phyloP scores from a whole-genome alignment of 2,113 vertebrate genomes.

The Nasalis larvatus region DNA sequence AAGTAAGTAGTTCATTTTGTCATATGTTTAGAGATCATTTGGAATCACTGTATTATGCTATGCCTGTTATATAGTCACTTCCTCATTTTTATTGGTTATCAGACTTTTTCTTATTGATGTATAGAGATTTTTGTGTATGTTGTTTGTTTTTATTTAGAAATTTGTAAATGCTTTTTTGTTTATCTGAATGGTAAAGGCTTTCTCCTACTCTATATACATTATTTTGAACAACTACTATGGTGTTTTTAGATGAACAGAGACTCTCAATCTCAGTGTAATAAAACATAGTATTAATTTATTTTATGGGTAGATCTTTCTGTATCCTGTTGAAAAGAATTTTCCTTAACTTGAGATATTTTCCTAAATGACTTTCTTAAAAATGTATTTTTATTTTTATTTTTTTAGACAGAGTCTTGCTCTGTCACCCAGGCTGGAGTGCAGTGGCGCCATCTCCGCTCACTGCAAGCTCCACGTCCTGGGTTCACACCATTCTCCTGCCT shows the following conservation, averaged over 20 bases:
- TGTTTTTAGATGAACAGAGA: neutral
- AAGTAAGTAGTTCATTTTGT: neutral
- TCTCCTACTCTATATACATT: neutral
- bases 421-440: no score
- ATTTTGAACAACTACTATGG: neutral
- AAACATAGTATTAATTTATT: neutral
- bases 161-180: neutral
- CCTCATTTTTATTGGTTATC: neutral
- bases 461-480: no score
- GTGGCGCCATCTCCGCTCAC: no score
- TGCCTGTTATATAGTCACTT: neutral
- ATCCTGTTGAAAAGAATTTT: neutral
- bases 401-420: neutral
- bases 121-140: neutral
- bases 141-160: neutral
- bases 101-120: neutral
- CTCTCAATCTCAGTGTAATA: neutral
- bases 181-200: neutral
- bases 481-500: no score
- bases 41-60: neutral
- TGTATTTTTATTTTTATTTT: neutral
- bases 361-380: neutral
- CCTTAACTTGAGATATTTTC: neutral
- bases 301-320: neutral
- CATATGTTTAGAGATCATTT: neutral